Base-by-base conservation (phyloP, 1,140 invertebrate species). In the Ditylenchus dipsaci region DNA sequence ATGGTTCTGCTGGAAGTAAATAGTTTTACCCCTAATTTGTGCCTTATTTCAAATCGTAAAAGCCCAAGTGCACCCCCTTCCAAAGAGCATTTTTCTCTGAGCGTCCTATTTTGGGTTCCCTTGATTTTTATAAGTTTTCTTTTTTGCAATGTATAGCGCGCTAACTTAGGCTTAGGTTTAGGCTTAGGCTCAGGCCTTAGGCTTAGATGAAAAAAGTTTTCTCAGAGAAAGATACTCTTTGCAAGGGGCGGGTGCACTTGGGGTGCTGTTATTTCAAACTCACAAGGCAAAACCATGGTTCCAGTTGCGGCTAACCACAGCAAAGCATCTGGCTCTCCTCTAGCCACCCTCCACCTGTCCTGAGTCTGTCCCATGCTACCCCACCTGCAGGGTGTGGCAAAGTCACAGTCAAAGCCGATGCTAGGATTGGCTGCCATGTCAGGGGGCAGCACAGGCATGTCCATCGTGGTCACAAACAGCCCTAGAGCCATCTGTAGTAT, bases 261-360 rank as follows among this genome's bases (percentile, higher is more conserved):
- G n/a, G n/a, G n/a, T n/a, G n/a, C n/a, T n/a, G n/a, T n/a, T n/a
- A n/a, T n/a, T n/a, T n/a, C n/a, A n/a, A 67, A 68, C 65, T 78
- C 57, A 80, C 78, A 69, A 59, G 79, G 79, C 27, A 79, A 60
- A 45, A 81, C 67, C 78, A 82, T 81, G 1, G 79, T 83, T 45
- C 80, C 80, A 13, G 80, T 81, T n/a, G 80, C 80, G n/a, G 79
- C 79, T 49, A 81, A 62, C 79, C 79, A 81, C 38, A 81, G 58
- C 29, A 81, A 61, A 30, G 72, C 63, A 42, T 81, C 79, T n/a
- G 79, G 79, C 66, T 81, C 76, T 13, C 79, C 79, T 57, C 62
- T 60, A 5, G 78, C 79, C 56, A 82, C 58, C 60, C 67, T 74
- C 80, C 80, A 81, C 27, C 67, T 45, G 56, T 81, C 76, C 19